A percentile compares a stretch with the other conserved stretches of the same genome.
Conservation (phyloP, 2,113 vertebrate species). For the Riparia riparia region DNA sequence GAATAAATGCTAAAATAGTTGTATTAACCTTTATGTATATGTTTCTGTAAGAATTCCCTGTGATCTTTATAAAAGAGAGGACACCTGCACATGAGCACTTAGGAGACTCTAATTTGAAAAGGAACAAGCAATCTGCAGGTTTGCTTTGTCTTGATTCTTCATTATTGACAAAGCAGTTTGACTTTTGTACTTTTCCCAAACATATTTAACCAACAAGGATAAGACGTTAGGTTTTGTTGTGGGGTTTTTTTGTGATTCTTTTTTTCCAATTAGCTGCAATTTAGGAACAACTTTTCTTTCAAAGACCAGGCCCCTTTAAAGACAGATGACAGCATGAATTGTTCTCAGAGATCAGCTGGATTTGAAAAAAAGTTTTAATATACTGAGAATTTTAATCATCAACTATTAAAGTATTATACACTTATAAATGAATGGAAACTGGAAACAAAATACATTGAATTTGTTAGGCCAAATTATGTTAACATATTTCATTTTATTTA, state of each 20-base stretch:
- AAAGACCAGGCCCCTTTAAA: neutral
- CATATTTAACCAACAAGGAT: neutral
- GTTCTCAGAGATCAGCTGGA: neutral
- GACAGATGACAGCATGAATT: neutral
- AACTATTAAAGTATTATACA: neutral
- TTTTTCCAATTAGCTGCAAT: neutral
- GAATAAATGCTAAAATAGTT: neutral
- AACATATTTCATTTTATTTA: neutral
- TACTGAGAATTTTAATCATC: neutral
- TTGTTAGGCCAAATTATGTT: neutral
- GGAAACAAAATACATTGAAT: neutral
- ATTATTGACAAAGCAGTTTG: neutral
- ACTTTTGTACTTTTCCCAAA: neutral
- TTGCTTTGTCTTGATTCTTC: neutral
- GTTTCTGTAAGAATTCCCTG: neutral
- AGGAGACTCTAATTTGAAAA: neutral
- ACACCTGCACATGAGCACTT: neutral
- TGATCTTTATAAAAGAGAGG: neutral
- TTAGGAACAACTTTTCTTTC: neutral
- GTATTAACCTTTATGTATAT: neutral
- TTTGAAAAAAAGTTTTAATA: neutral
- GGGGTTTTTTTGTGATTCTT: rapidly evolving
- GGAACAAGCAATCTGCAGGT: neutral
- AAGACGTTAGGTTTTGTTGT: neutral
- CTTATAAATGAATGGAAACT: neutral